Evolutionary conservation across 2,797 vertebrate species (phyloP).

Genomic region (Tapera naevia): DNA sequence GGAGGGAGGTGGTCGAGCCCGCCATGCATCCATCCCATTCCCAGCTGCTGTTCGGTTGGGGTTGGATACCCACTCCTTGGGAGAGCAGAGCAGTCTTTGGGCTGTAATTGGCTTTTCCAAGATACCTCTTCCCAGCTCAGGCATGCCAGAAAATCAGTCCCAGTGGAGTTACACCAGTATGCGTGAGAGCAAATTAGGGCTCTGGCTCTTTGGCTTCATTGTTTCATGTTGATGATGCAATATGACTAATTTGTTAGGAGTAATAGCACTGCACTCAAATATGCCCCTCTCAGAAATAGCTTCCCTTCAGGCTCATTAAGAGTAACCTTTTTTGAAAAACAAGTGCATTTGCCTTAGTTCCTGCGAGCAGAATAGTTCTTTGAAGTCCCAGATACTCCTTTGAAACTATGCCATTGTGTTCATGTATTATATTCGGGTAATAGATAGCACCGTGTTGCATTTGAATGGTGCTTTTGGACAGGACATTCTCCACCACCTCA

Average conservation of each 20-base stretch:
- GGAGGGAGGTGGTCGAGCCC: not conserved
- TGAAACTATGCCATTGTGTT: not conserved
- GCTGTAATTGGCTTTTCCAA: not conserved
- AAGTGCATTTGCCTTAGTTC: not conserved
- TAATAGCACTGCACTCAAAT: not conserved
- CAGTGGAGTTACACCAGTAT: not conserved
- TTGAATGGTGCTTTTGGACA: not conserved
- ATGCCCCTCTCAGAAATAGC: not conserved
- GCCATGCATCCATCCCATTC: not conserved
- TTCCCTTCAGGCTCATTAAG: not conserved
- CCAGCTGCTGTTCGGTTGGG: not conserved
- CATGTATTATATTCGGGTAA: not conserved
- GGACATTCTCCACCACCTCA: not conserved
- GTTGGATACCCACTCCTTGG: not conserved
- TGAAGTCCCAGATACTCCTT: not conserved
- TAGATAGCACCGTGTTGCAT: not conserved
- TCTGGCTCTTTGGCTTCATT: not conserved
- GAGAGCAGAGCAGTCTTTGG: not conserved
- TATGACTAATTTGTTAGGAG: constrained; percentile 11
- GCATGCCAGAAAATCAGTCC: not conserved
- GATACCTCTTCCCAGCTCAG: not conserved
- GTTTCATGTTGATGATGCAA: constrained; percentile 22
- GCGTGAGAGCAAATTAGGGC: not conserved
- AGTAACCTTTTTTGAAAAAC: not conserved
- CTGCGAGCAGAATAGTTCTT: not conserved